These are phyloP conservation scores for Bujurquina vittata DNA, from an alignment of 2,113 vertebrate species.

Conservation along the genomic window DNA sequence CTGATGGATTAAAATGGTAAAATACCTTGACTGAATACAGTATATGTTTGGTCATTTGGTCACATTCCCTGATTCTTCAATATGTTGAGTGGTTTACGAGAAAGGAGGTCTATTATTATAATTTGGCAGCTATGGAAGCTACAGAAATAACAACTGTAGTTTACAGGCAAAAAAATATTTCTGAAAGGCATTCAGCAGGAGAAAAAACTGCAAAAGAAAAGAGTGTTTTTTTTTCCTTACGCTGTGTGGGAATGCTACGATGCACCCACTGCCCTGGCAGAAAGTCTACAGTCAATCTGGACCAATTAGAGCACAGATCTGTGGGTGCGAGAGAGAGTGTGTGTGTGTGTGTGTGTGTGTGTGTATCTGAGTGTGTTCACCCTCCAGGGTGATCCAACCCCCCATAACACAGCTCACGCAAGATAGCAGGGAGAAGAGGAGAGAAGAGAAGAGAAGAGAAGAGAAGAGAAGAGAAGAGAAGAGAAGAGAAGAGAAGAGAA, in stretches of 20 bases:
- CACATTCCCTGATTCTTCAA: constrained; percentile 6
- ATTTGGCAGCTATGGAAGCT: constrained; percentile 71
- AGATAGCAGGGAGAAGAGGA: constrained; percentile 10
- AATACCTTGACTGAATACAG: not conserved
- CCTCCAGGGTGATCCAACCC: constrained; percentile 23
- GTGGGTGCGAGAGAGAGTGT: constrained; percentile 19
- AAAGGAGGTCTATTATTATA: constrained; percentile 38
- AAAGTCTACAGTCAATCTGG: constrained; percentile 56
- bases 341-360: not conserved
- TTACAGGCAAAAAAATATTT: constrained; percentile 11
- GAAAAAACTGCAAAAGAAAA: not conserved
- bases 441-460: no score
- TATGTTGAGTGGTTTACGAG: constrained; percentile 41
- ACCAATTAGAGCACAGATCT: constrained; percentile 68
- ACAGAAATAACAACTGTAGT: constrained; percentile 22
- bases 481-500: not conserved
- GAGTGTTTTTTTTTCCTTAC: not conserved
- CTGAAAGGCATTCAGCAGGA: constrained; percentile 6
- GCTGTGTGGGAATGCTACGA: constrained; percentile 17
- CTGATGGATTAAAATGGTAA: not conserved
- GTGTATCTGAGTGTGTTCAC: not conserved
- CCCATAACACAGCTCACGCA: constrained; percentile 27
- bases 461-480: no score
- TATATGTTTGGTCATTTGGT: not conserved
- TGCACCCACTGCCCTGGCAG: constrained; percentile 40